Percentiles rank a stretch among this genome's conserved stretches.
Evolutionary conservation across 1,140 invertebrate species (phyloP).

Genomic region (Drosophila cardini): DNA sequence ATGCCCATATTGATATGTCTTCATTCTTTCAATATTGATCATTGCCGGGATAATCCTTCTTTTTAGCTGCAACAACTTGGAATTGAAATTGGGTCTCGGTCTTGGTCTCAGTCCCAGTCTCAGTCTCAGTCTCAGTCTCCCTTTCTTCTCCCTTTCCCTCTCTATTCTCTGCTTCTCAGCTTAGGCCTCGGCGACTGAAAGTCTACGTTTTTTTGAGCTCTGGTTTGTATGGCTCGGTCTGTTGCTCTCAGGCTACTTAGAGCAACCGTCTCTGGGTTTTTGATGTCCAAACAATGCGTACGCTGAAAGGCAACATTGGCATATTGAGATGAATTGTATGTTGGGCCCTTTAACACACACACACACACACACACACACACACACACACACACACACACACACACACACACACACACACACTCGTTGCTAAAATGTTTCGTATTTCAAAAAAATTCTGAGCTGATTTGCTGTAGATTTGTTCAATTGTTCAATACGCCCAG

Average conservation of each 20-base stretch:
- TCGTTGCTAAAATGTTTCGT: slow-evolving; percentile 21
- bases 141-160: neutral
- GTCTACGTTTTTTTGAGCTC: slow-evolving; percentile 40
- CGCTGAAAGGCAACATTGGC: slow-evolving; percentile 79
- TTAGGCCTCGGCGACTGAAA: slow-evolving; percentile 53
- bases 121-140: slow-evolving; percentile 9
- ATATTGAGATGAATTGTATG: slow-evolving; percentile 80
- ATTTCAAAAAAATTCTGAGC: slow-evolving; percentile 40
- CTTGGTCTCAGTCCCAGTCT: slow-evolving; percentile 14
- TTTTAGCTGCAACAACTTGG: slow-evolving; percentile 55
- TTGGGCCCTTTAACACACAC: slow-evolving; percentile 35
- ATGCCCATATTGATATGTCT: slow-evolving; percentile 74
- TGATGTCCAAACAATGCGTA: slow-evolving; percentile 77
- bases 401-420: neutral
- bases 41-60: slow-evolving; percentile 81
- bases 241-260: slow-evolving; percentile 51
- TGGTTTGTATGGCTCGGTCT: slow-evolving; percentile 8
- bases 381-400: neutral
- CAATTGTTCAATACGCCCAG: slow-evolving; percentile 32
- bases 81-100: slow-evolving; percentile 43
- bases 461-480: slow-evolving; percentile 38
- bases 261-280: slow-evolving; percentile 40
- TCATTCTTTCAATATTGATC: slow-evolving; percentile 76
- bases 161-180: slow-evolving; percentile 9
- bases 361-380: slow-evolving; percentile 9